phyloP scores from a whole-genome alignment of 64 coral and sea anemone genomes.

The Stylophora pistillata region DNA sequence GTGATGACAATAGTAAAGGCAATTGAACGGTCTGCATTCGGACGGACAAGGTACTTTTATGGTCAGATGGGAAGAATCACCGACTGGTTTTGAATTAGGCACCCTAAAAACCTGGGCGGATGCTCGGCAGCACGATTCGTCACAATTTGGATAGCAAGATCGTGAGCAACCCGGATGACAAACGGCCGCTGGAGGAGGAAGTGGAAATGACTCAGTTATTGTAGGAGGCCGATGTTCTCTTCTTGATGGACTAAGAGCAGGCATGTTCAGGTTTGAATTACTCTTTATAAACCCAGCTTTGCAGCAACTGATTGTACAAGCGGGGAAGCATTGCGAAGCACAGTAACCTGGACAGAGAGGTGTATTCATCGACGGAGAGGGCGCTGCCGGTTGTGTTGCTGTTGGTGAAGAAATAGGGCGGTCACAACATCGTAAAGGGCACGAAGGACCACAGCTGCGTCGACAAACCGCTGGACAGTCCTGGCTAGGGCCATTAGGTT shows the following conservation, averaged over 20 bases:
- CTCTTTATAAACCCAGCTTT: neutral
- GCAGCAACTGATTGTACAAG: slow-evolving; percentile 68
- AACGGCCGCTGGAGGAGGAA: neutral
- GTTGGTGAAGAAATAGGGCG: neutral
- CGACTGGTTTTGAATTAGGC: neutral
- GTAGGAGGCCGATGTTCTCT: neutral
- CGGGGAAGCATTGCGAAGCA: slow-evolving; percentile 59
- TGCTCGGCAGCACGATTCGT: slow-evolving; percentile 50
- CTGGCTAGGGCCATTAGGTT: neutral
- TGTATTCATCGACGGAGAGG: neutral
- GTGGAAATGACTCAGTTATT: neutral
- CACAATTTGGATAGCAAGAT: slow-evolving; percentile 47
- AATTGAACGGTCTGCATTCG: slow-evolving; percentile 79
- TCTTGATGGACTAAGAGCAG: slow-evolving; percentile 17
- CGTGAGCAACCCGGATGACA: slow-evolving; percentile 44
- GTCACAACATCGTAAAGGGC: slow-evolving; percentile 41
- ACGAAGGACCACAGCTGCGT: slow-evolving; percentile 24
- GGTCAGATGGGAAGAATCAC: neutral
- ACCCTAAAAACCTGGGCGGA: neutral
- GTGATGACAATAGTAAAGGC: slow-evolving; percentile 86
- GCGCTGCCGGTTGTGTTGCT: neutral
- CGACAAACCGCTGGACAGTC: slow-evolving; percentile 37
- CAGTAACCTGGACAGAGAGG: slow-evolving; percentile 56
- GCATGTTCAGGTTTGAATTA: neutral
- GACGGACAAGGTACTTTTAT: slow-evolving; percentile 60